Evolutionary conservation across 2,797 vertebrate species (phyloP), one percentile per base, ranked within the genome.

Genomic region (Lates japonicus): DNA sequence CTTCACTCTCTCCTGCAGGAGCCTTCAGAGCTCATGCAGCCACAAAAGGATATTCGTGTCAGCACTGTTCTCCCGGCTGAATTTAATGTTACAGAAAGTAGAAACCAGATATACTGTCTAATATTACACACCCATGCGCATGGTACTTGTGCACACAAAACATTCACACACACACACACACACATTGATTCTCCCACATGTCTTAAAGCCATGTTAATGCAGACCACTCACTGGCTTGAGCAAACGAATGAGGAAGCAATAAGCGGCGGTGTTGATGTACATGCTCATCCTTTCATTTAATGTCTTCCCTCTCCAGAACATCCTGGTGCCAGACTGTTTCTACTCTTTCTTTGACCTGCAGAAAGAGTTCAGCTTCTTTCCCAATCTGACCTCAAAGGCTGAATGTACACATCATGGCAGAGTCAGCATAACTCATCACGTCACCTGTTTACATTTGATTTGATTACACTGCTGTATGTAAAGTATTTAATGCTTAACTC

Each of bases 321-420:
- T 99, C 79, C 95, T 96, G 74, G 89, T 99, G 71, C 97, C 97
- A 0, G 97, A 99, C 76, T 97, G 96, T 92, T 99, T 99, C 95
- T 97, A 96, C 90, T 97, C 98, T 14, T 99, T 99, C 95, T 98
- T 98, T 84, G 98, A 99, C 95, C 95, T 99, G 69, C 93, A 96
- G 82, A 99, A 99, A 95, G 98, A 99, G 90, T 99, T 99, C 90
- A 97, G 96, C 90, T 97, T 97, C 72, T n/a, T n/a, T n/a, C 95
- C 97, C 14, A 91, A 13, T 96, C 95, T 35, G 95, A 96, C 54
- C 96, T 95, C 60, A 96, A 96, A n/a, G 89, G 95, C 96, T 73
- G 8, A 96, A 98, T 85, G 90, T 96, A 59, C 81, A 93, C 0
- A 73, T 87, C 66, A 99, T 99, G 97, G 94, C 91, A 52, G 96